phyloP scores from a whole-genome alignment of 2,113 vertebrate species.

The Sylvia atricapilla region DNA sequence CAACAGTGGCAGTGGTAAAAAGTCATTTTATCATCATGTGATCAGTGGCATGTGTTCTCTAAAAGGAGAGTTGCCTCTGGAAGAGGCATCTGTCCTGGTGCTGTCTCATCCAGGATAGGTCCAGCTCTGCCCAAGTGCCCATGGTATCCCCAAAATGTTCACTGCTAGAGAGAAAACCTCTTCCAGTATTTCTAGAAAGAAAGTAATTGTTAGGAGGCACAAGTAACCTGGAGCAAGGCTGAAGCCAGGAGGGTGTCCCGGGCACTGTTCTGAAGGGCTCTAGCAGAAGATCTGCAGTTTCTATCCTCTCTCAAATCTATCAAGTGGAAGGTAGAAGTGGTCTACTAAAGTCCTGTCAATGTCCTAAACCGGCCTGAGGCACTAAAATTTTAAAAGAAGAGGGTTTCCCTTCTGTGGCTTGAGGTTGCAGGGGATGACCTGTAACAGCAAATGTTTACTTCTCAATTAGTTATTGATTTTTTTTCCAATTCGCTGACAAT shows the following conservation, averaged over 20 bases:
- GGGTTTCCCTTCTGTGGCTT: not conserved
- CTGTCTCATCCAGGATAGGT: not conserved
- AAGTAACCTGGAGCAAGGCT: not conserved
- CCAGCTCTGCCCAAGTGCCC: not conserved
- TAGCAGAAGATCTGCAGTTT: not conserved
- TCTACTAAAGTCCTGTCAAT: not conserved
- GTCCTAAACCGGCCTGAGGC: not conserved
- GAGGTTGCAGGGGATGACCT: not conserved
- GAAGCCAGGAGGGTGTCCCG: not conserved
- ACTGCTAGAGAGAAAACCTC: not conserved
- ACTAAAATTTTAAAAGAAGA: not conserved
- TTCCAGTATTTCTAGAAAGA: not conserved
- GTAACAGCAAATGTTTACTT: not conserved
- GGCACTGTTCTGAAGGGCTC: not conserved
- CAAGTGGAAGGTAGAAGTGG: not conserved
- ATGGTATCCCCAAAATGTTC: not conserved
- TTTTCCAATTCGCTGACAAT: not conserved
- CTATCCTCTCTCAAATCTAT: not conserved
- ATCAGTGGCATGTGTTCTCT: rapidly evolving
- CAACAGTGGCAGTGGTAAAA: not conserved
- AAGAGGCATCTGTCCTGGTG: not conserved
- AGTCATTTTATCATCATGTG: rapidly evolving
- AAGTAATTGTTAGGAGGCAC: rapidly evolving
- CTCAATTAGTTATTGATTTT: not conserved
- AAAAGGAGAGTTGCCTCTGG: not conserved